Conservation (phyloP, 2,113 vertebrate species). For the Rhipidura dahli region DNA sequence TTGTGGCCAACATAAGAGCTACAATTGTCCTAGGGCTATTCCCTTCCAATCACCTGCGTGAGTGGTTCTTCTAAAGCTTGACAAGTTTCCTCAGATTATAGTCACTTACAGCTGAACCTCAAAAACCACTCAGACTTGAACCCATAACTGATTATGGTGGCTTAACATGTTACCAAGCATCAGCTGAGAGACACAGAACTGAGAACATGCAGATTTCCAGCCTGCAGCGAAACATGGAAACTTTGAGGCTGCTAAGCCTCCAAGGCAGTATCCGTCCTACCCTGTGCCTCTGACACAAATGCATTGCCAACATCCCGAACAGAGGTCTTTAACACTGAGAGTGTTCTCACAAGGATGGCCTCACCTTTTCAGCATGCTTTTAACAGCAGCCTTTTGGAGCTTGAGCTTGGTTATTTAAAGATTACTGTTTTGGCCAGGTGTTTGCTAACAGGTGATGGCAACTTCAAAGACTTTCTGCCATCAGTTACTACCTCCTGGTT, state of each 20-base stretch:
- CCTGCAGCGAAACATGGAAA: rapidly evolving
- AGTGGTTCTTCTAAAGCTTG: background rate
- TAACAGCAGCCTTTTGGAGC: background rate
- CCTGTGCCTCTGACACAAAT: background rate
- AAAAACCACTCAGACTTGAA: background rate
- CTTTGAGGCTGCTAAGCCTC: background rate
- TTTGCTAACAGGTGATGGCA: background rate
- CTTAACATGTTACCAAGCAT: background rate
- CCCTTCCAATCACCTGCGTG: background rate
- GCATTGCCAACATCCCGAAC: background rate
- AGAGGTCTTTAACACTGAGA: background rate
- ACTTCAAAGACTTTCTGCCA: background rate
- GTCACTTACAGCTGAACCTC: background rate
- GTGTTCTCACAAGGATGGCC: background rate
- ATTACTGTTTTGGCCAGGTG: background rate
- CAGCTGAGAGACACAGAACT: background rate
- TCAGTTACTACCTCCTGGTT: background rate
- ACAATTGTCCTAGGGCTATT: background rate
- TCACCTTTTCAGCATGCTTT: background rate
- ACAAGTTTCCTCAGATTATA: background rate
- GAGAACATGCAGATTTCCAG: rapidly evolving
- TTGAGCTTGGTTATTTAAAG: background rate
- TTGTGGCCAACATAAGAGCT: constrained; percentile 29
- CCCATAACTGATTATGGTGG: rapidly evolving
- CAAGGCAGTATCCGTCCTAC: background rate